Conservation (phyloP, 2,113 vertebrate species). For the Leiothrix lutea region DNA sequence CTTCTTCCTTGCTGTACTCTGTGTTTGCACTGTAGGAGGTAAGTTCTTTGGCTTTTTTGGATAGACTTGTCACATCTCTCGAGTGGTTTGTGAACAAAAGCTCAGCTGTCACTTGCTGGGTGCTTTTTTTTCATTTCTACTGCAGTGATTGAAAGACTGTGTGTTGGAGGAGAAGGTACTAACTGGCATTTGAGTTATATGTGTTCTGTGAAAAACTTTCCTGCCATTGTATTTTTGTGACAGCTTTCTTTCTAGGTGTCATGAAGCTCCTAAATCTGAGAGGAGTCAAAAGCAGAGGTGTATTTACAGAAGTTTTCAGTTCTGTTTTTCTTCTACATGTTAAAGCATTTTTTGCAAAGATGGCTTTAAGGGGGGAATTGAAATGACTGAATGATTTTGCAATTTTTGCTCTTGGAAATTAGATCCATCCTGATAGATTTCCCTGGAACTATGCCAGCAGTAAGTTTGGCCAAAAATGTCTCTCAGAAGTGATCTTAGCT, state of each 20-base stretch:
- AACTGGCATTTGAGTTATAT: not conserved
- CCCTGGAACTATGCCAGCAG: not conserved
- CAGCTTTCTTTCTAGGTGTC: not conserved
- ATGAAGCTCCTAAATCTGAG: not conserved
- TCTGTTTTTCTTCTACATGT: not conserved
- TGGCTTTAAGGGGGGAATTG: not conserved
- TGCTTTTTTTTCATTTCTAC: not conserved
- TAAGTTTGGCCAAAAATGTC: not conserved
- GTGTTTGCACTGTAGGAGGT: slow-evolving; percentile 43
- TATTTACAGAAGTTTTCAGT: not conserved
- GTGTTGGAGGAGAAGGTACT: not conserved
- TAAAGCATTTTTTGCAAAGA: not conserved
- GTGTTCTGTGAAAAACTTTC: not conserved
- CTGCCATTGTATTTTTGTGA: slow-evolving; percentile 8
- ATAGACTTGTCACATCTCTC: not conserved
- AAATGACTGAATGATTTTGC: not conserved
- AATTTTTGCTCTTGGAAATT: not conserved
- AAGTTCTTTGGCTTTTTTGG: slow-evolving; percentile 24
- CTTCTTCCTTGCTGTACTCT: slow-evolving; percentile 44
- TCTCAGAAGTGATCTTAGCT: not conserved
- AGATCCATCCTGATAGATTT: not conserved
- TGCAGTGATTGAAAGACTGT: not conserved
- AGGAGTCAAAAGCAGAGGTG: not conserved
- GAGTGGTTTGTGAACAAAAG: not conserved
- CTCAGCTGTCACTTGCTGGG: not conserved